Evolutionary conservation across 1,140 invertebrate species (phyloP).

Genomic region (Melitaea cinxia): DNA sequence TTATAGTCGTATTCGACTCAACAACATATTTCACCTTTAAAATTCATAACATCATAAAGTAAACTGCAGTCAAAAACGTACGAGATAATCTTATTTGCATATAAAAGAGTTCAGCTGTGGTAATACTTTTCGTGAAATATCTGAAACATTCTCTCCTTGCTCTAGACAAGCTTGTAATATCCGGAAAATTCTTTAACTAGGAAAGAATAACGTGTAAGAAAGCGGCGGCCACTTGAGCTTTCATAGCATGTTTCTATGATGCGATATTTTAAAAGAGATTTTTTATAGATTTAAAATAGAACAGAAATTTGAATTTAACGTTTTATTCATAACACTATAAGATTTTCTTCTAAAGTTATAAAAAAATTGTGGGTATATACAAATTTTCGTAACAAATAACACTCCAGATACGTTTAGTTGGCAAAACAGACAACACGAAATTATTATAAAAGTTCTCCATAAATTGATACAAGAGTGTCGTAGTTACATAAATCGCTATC

Average conservation of each 20-base stretch:
- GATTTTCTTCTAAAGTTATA: not conserved
- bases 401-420: too few relatives aligned
- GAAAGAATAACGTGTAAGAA: conserved; percentile 36
- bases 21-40: conserved; percentile 19
- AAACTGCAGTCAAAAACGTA: conserved; percentile 25
- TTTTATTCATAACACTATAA: not conserved
- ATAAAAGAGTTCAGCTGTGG: conserved; percentile 44
- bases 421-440: not conserved
- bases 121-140: conserved; percentile 50
- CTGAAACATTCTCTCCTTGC: conserved; percentile 38
- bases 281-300: conserved; percentile 15
- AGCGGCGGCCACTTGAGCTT: conserved; percentile 31
- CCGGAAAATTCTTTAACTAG: conserved; percentile 38
- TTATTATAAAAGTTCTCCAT: conserved; percentile 34
- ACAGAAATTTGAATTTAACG: conserved; percentile 14
- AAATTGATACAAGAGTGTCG: conserved; percentile 47
- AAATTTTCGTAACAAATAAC: too few relatives aligned
- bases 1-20: not conserved
- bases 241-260: conserved; percentile 25
- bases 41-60: conserved; percentile 32
- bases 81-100: conserved; percentile 41
- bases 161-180: conserved; percentile 47
- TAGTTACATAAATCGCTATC: conserved; percentile 61
- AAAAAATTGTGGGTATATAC: too few relatives aligned
- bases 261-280: conserved; percentile 28